A percentile compares a stretch with the other conserved stretches of the same genome.
These are phyloP conservation scores for Coregonus sp. DNA, from an alignment of 2,797 vertebrate species.

Conservation along the genomic window DNA sequence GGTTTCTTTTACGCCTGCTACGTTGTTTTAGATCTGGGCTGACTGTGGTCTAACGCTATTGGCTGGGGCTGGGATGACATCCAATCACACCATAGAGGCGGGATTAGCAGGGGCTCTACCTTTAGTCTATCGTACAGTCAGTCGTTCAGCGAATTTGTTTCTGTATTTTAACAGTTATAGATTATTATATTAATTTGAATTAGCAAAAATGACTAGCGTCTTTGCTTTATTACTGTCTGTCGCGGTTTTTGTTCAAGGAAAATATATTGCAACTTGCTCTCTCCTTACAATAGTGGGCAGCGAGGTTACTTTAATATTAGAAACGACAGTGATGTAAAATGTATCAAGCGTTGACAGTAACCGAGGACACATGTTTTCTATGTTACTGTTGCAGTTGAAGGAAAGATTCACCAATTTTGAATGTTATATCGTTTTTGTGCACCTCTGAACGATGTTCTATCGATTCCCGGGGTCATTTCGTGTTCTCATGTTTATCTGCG, in stretches of 20 bases:
- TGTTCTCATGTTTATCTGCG: no score
- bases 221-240: neutral
- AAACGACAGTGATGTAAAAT: no score
- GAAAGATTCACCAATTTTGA: no score
- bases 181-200: neutral
- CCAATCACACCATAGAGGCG: slow-evolving; percentile 61
- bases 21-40: slow-evolving; percentile 21
- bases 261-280: neutral
- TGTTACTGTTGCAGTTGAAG: no score
- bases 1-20: neutral
- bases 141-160: neutral
- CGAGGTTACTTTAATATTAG: neutral
- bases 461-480: no score
- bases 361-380: neutral
- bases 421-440: no score
- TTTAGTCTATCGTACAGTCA: no score
- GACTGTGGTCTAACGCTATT: slow-evolving; percentile 49
- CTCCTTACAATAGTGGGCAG: neutral
- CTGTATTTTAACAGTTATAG: neutral
- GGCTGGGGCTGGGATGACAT: slow-evolving; percentile 33
- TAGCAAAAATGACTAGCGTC: slow-evolving; percentile 62
- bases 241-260: neutral
- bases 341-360: neutral
- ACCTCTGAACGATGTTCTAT: no score
- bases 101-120: neutral